These are phyloP conservation scores for Pangasius djambal DNA, from an alignment of 2,797 vertebrate genomes.

Conservation along the genomic window DNA sequence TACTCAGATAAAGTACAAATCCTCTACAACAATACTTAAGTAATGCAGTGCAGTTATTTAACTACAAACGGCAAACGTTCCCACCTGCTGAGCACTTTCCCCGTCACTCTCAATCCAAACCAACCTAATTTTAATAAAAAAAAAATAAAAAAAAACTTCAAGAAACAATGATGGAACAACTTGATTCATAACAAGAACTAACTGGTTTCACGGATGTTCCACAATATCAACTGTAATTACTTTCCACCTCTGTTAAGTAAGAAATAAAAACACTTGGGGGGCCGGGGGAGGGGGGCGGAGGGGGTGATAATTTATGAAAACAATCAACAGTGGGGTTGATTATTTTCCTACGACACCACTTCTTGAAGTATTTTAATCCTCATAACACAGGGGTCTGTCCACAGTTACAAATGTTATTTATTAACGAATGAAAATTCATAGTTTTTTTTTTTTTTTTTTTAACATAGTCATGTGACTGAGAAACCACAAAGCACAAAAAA, in stretches of 20 bases:
- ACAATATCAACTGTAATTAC: neutral
- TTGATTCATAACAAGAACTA: too few species aligned
- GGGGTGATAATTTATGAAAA: neutral
- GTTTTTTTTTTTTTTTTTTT: too few species aligned
- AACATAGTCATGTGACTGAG: too few species aligned
- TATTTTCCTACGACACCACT: neutral
- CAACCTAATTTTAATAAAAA: too few species aligned
- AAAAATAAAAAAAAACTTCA: too few species aligned
- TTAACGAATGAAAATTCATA: neutral
- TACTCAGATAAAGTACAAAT: neutral
- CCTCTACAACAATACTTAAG: neutral
- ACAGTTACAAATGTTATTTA: neutral
- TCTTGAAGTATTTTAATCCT: neutral
- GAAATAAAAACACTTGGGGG: neutral
- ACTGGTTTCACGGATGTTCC: neutral
- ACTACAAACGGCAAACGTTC: neutral
- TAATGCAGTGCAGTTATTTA: neutral
- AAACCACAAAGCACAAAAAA: too few species aligned
- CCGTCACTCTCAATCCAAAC: neutral
- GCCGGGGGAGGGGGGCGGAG: too few species aligned
- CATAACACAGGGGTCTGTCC: too few species aligned
- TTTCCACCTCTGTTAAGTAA: neutral
- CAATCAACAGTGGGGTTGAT: neutral
- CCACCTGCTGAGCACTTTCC: neutral
- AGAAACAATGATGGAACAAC: too few species aligned